phyloP scores from a whole-genome alignment of 2,888 invertebrate genomes.

The Chorisops tibialis region DNA sequence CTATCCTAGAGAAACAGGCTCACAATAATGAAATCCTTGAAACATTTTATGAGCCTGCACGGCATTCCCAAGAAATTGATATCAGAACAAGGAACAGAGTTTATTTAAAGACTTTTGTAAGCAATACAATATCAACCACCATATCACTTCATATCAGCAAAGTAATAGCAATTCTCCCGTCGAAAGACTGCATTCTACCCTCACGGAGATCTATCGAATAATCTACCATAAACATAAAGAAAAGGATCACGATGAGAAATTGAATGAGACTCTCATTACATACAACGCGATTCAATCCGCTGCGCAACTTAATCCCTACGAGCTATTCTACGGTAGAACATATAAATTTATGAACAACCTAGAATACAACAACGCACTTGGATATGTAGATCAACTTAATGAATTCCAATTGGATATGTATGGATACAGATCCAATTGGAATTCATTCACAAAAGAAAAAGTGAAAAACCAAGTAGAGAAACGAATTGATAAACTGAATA shows the following conservation, averaged over 20 bases:
- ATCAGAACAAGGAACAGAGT: background rate
- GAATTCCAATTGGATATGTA: too few relatives aligned
- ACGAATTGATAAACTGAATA: too few relatives aligned
- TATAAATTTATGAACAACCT: too few relatives aligned
- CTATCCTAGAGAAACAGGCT: constrained; percentile 3
- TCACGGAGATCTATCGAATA: constrained; percentile 31
- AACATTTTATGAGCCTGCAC: constrained; percentile 5
- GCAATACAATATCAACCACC: constrained; percentile 25
- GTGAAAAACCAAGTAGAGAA: too few relatives aligned
- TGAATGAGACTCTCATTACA: constrained; percentile 24
- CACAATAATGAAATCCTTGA: background rate
- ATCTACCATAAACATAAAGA: constrained; percentile 26
- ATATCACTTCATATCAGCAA: constrained; percentile 30
- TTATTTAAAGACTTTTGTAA: constrained; percentile 32
- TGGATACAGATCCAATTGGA: too few relatives aligned
- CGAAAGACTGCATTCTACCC: constrained; percentile 30
- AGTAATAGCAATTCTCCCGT: constrained; percentile 30
- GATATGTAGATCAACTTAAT: too few relatives aligned
- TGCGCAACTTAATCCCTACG: too few relatives aligned
- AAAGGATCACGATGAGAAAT: constrained; percentile 25
- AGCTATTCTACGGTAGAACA: too few relatives aligned
- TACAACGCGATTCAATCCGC: too few relatives aligned
- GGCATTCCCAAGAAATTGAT: constrained; percentile 8
- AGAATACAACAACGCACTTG: too few relatives aligned
- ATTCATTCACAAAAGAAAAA: too few relatives aligned